Base-by-base conservation (phyloP, 2,888 invertebrate genomes). In the Tipula helvola region DNA sequence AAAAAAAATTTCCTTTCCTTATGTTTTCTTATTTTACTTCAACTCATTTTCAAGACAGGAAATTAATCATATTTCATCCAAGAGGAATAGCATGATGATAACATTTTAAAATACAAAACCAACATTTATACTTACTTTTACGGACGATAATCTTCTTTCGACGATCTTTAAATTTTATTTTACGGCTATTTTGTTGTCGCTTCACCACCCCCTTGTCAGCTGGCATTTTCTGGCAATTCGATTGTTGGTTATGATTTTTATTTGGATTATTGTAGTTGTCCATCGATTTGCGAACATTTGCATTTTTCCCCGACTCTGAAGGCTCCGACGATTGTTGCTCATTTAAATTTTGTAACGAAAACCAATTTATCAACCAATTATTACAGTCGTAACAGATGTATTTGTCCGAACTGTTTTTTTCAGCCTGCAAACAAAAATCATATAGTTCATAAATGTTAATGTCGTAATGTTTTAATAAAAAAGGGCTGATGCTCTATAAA, bases 331-430 rank as follows among this genome's bases (percentile, higher is more conserved):
- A 84, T 39, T 36, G 84, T 71, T 42, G 86, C 39, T 88, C 87
- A 88, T 91, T 91, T 18, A 90, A 87, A 44, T 91, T 90, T 88
- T 91, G 91, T 88, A 91, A 88, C 44, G 91, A 91, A 87, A 91
- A 91, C 91, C 91, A 91, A 87, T 91, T 91, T 87, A 91, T 91
- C 1, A 91, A 89, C 91, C 91, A 91, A 88, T 91, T 91, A 89
- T 91, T 91, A 89, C 91, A 91, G 88, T 91, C 91, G 88, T 90
- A 91, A 89, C 91, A 91, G 44, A 91, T 89, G 88, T 90, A 91
- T 89, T 91, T 91, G 87, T 91, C 91, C 88, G 86, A 41, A 86
- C 52, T 52, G 47, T 91, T 91, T 87, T 91, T 91, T 28, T 91
- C 87, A 0, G 91, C 91, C 91, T 91, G 88, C 8, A 90, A 89